phyloP scores from a whole-genome alignment of 2,113 vertebrate genomes.

The Macquaria australasica region DNA sequence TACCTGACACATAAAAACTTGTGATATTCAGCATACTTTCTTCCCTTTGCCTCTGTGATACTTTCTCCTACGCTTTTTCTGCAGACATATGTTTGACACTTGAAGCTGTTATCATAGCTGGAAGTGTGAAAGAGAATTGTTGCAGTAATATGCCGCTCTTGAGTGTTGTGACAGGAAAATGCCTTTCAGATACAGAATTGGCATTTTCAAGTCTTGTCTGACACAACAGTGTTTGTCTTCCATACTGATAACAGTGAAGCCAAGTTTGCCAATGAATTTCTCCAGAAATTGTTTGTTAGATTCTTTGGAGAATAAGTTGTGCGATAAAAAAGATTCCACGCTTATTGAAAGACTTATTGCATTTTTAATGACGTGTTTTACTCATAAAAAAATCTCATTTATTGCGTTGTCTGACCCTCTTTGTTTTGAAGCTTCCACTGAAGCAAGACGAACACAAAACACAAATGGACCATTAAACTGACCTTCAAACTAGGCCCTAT shows the following conservation, averaged over 20 bases:
- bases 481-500: slow-evolving; percentile 74
- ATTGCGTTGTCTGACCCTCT: slow-evolving; percentile 66
- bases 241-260: slow-evolving; percentile 40
- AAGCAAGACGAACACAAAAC: slow-evolving; percentile 78
- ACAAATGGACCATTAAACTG: slow-evolving; percentile 82
- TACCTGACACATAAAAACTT: slow-evolving; percentile 75
- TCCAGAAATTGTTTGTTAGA: slow-evolving; percentile 23
- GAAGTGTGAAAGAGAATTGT: slow-evolving; percentile 81
- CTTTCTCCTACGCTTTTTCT: slow-evolving; percentile 73
- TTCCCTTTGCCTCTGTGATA: slow-evolving; percentile 63
- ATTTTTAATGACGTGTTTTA: slow-evolving; percentile 71
- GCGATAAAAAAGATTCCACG: slow-evolving; percentile 35
- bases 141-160: slow-evolving; percentile 72
- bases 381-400: slow-evolving; percentile 62
- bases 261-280: slow-evolving; percentile 49
- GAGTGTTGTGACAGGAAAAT: slow-evolving; percentile 76
- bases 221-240: slow-evolving; percentile 47
- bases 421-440: slow-evolving; percentile 78
- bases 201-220: slow-evolving; percentile 69
- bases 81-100: slow-evolving; percentile 81
- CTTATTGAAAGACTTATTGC: slow-evolving; percentile 47
- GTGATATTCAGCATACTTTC: slow-evolving; percentile 73
- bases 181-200: slow-evolving; percentile 64
- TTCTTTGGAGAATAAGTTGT: slow-evolving; percentile 29
- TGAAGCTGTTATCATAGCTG: slow-evolving; percentile 78